Evolutionary conservation across 2,797 vertebrate genomes (phyloP).

Genomic region (Macropus fuliginosus): DNA sequence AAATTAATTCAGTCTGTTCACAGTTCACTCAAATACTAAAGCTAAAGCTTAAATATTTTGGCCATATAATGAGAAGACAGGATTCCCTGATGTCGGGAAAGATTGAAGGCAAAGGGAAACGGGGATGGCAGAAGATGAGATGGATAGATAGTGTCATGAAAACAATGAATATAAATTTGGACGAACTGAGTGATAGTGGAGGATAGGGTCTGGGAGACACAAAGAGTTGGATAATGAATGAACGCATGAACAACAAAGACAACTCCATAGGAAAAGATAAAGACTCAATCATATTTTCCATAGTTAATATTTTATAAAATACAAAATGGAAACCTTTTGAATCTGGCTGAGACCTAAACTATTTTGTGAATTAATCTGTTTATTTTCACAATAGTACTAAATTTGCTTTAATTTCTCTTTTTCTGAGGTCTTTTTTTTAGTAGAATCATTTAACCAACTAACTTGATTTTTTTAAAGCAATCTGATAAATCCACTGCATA

Average conservation of each 20-base stretch:
- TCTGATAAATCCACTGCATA: conserved; percentile 61
- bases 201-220: background rate
- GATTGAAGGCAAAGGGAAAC: background rate
- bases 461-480: conserved; percentile 50
- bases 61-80: background rate
- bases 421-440: conserved; percentile 46
- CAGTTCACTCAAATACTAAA: background rate
- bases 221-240: background rate
- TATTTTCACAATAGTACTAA: conserved; percentile 33
- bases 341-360: conserved; percentile 55
- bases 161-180: background rate
- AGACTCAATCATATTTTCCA: conserved; percentile 75
- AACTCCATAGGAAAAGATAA: conserved; percentile 57
- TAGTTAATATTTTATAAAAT: conserved; percentile 27
- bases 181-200: background rate
- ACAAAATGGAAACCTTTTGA: background rate
- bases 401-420: conserved; percentile 56
- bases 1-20: no score
- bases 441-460: conserved; percentile 50
- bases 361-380: conserved; percentile 23
- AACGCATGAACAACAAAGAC: background rate
- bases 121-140: no score
- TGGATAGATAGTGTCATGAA: no score
- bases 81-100: background rate
- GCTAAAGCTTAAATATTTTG: background rate